Percentiles rank a stretch among this genome's conserved stretches.
phyloP scores from a whole-genome alignment of 2,113 vertebrate genomes.

The Conger conger region DNA sequence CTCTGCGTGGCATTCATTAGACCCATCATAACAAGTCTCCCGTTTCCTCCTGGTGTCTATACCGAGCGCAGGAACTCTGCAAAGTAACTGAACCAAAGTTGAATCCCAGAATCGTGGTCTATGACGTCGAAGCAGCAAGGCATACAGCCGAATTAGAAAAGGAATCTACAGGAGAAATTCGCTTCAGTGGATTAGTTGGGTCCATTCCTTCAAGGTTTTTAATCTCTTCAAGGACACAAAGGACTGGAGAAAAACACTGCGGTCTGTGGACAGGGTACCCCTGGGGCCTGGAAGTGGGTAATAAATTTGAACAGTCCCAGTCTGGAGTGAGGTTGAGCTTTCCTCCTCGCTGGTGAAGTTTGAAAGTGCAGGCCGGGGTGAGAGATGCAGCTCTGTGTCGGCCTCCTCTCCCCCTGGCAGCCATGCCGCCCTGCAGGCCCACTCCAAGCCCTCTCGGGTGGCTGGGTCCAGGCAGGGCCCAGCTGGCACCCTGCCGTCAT shows the following conservation, averaged over 20 bases:
- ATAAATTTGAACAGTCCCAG: not conserved
- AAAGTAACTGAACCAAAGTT: not conserved
- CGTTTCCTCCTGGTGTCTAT: not conserved
- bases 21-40: not conserved
- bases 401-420: not conserved
- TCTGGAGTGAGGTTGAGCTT: not conserved
- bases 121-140: not conserved
- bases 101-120: not conserved
- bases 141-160: not conserved
- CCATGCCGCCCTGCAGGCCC: not conserved
- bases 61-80: not conserved
- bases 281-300: not conserved
- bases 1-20: not conserved
- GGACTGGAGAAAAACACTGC: not conserved
- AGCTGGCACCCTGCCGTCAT: not conserved
- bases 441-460: not conserved
- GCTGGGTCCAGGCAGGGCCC: not conserved
- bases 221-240: constrained; percentile 8
- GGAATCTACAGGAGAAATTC: not conserved
- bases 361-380: not conserved
- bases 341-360: too few relatives aligned
- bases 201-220: not conserved
- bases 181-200: not conserved
- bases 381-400: not conserved
- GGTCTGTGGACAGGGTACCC: not conserved